Conservation (phyloP, 2,113 vertebrate genomes). For the Sula dactylatra region DNA sequence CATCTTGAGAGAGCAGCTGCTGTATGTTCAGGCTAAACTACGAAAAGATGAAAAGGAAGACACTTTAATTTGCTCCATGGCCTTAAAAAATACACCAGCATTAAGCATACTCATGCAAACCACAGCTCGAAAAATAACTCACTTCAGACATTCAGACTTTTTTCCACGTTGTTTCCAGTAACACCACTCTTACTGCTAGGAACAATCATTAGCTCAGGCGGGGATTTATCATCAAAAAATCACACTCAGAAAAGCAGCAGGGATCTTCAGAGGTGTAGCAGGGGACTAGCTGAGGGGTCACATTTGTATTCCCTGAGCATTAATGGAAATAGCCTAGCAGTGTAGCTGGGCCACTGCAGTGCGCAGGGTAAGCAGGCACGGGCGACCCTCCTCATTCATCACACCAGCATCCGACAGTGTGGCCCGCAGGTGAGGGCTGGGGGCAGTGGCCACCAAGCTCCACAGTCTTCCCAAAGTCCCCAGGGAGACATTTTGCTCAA, state of each 20-base stretch:
- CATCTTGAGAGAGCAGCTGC: not conserved
- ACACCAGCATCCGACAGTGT: accelerated
- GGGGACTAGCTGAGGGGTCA: not conserved
- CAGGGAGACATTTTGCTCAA: not conserved
- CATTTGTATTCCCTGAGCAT: not conserved
- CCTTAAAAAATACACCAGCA: not conserved
- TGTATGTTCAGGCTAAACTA: not conserved
- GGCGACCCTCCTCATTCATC: not conserved
- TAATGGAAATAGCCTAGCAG: not conserved
- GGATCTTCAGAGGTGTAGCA: not conserved
- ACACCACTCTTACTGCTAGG: not conserved
- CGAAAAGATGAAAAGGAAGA: not conserved
- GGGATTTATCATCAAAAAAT: not conserved
- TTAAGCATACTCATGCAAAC: not conserved
- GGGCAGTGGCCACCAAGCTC: not conserved
- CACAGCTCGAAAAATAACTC: not conserved
- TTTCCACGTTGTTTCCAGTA: not conserved
- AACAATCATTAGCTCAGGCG: not conserved
- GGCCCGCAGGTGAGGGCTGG: not conserved
- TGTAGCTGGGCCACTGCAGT: not conserved
- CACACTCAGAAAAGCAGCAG: not conserved
- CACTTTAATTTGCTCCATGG: not conserved
- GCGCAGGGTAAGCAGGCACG: accelerated
- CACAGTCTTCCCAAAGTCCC: not conserved
- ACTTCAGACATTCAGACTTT: not conserved